Conservation (phyloP, 2,113 vertebrate genomes). For the Scatophagus argus region DNA sequence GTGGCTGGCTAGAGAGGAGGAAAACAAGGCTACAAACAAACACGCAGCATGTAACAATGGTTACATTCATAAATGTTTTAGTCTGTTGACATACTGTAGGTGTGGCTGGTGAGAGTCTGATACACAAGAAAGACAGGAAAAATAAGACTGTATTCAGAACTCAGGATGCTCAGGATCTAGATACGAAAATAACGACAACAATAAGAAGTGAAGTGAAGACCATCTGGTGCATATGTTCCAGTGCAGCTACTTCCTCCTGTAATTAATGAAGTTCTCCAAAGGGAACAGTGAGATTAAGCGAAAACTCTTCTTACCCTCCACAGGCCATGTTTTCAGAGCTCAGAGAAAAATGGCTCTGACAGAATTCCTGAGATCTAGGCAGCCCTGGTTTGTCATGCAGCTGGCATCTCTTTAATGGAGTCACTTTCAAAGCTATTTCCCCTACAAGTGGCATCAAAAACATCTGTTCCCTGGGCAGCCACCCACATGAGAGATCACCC, state of each 20-base stretch:
- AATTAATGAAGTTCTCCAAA: conserved; percentile 76
- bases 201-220: conserved; percentile 22
- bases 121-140: neutral
- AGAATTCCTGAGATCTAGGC: conserved; percentile 64
- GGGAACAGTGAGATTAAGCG: conserved; percentile 74
- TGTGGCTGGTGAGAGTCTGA: neutral
- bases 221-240: conserved; percentile 66
- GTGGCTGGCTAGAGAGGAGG: conserved; percentile 17
- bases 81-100: conserved; percentile 11
- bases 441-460: conserved; percentile 78
- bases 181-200: conserved; percentile 45
- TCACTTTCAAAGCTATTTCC: conserved; percentile 75
- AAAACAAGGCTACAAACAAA: conserved; percentile 40
- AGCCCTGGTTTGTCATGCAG: conserved; percentile 67
- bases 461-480: conserved; percentile 77
- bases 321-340: conserved; percentile 49
- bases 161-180: conserved; percentile 5
- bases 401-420: conserved; percentile 75
- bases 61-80: conserved; percentile 2
- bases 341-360: conserved; percentile 44
- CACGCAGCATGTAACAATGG: conserved; percentile 11
- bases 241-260: conserved; percentile 63
- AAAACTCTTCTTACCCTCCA: conserved; percentile 73
- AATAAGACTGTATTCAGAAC: neutral
- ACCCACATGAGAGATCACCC: conserved; percentile 63